Evolutionary conservation across 1,140 invertebrate genomes (phyloP).

Genomic region (Chironomus striatipennis): DNA sequence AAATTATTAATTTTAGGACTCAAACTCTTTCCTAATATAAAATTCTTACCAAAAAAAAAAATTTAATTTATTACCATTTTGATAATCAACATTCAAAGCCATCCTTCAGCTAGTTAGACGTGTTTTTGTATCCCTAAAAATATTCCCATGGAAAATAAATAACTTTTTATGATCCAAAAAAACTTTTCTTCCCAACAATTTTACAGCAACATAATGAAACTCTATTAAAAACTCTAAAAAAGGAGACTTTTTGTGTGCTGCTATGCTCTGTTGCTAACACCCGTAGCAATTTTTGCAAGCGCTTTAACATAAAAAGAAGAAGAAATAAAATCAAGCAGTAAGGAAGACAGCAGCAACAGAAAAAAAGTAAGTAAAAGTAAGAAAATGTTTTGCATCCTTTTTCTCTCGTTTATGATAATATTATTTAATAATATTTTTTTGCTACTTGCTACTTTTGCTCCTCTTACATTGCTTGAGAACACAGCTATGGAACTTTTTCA

Average conservation of each 20-base stretch:
- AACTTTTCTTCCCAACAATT: background rate
- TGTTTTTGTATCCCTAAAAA: background rate
- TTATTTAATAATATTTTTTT: slow-evolving; percentile 19
- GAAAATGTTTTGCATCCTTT: slow-evolving; percentile 21
- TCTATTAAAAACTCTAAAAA: slow-evolving; percentile 11
- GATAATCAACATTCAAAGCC: background rate
- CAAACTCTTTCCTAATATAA: too few species aligned
- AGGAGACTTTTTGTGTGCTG: background rate
- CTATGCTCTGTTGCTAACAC: slow-evolving; percentile 8
- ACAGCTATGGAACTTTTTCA: background rate
- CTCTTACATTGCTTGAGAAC: background rate
- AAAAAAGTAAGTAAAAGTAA: slow-evolving; percentile 10
- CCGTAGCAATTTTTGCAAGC: slow-evolving; percentile 9
- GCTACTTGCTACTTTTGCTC: background rate
- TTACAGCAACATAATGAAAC: slow-evolving; percentile 6
- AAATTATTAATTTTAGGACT: too few species aligned
- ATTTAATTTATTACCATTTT: too few species aligned
- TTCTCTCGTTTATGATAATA: slow-evolving; percentile 20
- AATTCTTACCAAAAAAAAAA: too few species aligned
- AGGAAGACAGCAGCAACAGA: background rate
- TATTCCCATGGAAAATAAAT: slow-evolving; percentile 17
- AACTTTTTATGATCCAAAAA: slow-evolving; percentile 17
- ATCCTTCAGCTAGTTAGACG: background rate
- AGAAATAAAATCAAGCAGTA: background rate
- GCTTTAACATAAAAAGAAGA: background rate